These are phyloP conservation scores for Netelia melanura DNA, from an alignment of 2,888 invertebrate species.

Conservation along the genomic window DNA sequence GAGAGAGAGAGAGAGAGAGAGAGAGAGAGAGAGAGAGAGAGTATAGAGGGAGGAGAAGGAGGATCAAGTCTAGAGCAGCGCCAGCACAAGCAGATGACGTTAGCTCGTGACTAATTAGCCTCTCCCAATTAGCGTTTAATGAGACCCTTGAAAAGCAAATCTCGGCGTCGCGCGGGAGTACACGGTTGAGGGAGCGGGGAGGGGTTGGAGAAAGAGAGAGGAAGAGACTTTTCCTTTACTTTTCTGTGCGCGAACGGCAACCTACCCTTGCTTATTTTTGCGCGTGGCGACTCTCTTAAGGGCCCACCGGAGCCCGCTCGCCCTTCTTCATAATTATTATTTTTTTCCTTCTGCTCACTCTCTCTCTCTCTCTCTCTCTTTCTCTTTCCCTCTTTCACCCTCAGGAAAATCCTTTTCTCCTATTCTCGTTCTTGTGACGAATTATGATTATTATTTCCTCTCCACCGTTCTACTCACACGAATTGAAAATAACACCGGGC, in stretches of 20 bases:
- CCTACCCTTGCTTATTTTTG: slow-evolving; percentile 22
- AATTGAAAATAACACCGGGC: slow-evolving; percentile 6
- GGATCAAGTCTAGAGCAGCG: slow-evolving; percentile 46
- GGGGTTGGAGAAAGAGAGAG: background rate
- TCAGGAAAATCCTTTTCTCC: background rate
- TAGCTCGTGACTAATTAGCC: slow-evolving; percentile 74
- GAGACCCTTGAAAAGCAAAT: slow-evolving; percentile 74
- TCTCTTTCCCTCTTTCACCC: background rate
- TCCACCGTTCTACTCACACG: background rate
- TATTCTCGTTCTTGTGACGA: background rate
- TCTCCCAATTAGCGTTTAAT: slow-evolving; percentile 75
- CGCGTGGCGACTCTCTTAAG: slow-evolving; percentile 21
- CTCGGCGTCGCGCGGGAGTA: slow-evolving; percentile 63
- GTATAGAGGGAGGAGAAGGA: slow-evolving; percentile 1
- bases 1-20: slow-evolving; percentile 32
- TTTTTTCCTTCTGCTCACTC: background rate
- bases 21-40: slow-evolving; percentile 8
- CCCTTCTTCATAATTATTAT: slow-evolving; percentile 17
- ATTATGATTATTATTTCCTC: background rate
- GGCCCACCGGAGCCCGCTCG: slow-evolving; percentile 11
- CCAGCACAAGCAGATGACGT: slow-evolving; percentile 65
- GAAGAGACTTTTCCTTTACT: slow-evolving; percentile 45
- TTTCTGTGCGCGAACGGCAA: slow-evolving; percentile 26
- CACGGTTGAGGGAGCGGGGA: background rate
- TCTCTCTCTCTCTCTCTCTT: background rate